Percentiles rank a stretch among this genome's conserved stretches.
phyloP scores from a whole-genome alignment of 92 coral and sea anemone genomes.

The Zoanthus gigantus region DNA sequence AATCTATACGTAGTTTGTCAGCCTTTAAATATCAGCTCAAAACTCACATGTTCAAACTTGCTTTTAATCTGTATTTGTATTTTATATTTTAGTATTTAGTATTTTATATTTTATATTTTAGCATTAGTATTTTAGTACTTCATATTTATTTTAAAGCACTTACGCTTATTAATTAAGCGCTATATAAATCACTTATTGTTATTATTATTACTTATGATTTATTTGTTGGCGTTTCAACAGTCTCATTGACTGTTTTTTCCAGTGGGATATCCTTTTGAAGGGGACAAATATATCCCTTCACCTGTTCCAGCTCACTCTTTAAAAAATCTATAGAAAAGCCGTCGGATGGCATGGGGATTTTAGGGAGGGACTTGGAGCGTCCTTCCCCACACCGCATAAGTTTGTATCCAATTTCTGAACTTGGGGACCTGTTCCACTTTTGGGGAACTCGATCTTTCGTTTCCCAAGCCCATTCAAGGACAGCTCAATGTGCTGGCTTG shows the following conservation, averaged over 20 bases:
- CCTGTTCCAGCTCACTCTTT: constrained; percentile 54
- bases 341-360: constrained; percentile 36
- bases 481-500: constrained; percentile 51
- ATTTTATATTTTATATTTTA: too few species aligned
- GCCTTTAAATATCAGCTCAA: too few species aligned
- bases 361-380: constrained; percentile 44
- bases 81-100: too few species aligned
- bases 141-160: too few species aligned
- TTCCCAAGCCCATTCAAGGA: constrained; percentile 59
- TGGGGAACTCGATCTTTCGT: constrained; percentile 54
- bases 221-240: neutral
- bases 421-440: constrained; percentile 51
- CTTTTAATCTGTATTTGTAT: too few species aligned
- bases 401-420: constrained; percentile 47
- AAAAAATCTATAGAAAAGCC: constrained; percentile 47
- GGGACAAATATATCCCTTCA: constrained; percentile 49
- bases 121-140: too few species aligned
- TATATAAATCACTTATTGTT: too few species aligned
- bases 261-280: constrained; percentile 36
- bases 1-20: too few species aligned
- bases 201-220: neutral
- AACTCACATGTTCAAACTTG: too few species aligned
- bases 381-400: constrained; percentile 29
- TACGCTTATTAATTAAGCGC: too few species aligned
- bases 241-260: neutral